Percentiles rank a stretch among this genome's conserved stretches.
Evolutionary conservation across 2,888 invertebrate genomes (phyloP).

Genomic region (Drosophila multiciliata): DNA sequence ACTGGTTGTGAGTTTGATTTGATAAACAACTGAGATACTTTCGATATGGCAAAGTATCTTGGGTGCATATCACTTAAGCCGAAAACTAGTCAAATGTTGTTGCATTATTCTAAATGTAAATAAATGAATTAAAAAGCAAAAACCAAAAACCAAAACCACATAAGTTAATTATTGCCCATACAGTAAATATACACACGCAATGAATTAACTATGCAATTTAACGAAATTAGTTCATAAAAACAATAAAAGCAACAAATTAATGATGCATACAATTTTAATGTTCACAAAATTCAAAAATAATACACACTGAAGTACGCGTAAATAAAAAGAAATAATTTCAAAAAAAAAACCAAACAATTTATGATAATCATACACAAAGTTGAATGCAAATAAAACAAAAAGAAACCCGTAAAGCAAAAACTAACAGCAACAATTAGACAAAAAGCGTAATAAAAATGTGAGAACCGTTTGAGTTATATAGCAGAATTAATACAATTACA

Average conservation of each 20-base stretch:
- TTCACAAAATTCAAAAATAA: slow-evolving; percentile 60
- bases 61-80: slow-evolving; percentile 59
- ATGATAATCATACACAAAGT: slow-evolving; percentile 70
- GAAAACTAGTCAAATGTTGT: slow-evolving; percentile 75
- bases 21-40: slow-evolving; percentile 58
- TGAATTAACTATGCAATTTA: slow-evolving; percentile 61
- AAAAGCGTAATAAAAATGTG: slow-evolving; percentile 46
- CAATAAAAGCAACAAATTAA: slow-evolving; percentile 53
- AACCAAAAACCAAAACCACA: slow-evolving; percentile 25
- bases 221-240: slow-evolving; percentile 57
- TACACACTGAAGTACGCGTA: slow-evolving; percentile 43
- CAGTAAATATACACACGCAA: slow-evolving; percentile 50
- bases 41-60: slow-evolving; percentile 43
- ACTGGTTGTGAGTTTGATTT: slow-evolving; percentile 71
- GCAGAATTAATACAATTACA: slow-evolving; percentile 57
- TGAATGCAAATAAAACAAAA: slow-evolving; percentile 35
- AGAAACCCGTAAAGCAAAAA: slow-evolving; percentile 23
- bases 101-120: slow-evolving; percentile 81
- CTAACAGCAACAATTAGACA: slow-evolving; percentile 58
- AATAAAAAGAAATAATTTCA: slow-evolving; percentile 32
- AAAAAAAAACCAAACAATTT: slow-evolving; percentile 42
- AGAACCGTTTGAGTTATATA: slow-evolving; percentile 58
- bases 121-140: slow-evolving; percentile 36
- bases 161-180: slow-evolving; percentile 64
- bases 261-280: slow-evolving; percentile 69